phyloP scores from a whole-genome alignment of 2,888 invertebrate species.

The Orchesellides sinensis region DNA sequence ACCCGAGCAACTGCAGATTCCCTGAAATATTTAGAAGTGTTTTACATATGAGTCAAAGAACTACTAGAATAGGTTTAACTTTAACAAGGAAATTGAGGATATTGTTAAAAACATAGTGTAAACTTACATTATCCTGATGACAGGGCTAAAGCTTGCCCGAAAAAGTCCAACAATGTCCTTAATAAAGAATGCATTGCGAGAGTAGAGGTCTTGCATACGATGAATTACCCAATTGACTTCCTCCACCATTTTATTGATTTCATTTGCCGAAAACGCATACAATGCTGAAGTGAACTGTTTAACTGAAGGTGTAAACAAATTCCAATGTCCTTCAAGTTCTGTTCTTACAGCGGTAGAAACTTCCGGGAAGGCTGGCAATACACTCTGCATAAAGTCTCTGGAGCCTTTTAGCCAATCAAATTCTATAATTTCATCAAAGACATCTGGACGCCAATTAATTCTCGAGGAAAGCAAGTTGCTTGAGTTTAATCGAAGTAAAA shows the following conservation, averaged over 20 bases:
- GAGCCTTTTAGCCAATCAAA: slow-evolving; percentile 45
- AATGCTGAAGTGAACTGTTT: neutral
- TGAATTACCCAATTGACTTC: slow-evolving; percentile 69
- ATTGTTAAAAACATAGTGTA: too few relatives aligned
- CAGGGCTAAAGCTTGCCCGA: slow-evolving; percentile 22
- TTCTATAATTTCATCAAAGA: slow-evolving; percentile 66
- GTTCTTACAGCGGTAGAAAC: slow-evolving; percentile 28
- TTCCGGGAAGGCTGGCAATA: slow-evolving; percentile 29
- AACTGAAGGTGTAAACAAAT: slow-evolving; percentile 48
- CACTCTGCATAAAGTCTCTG: neutral
- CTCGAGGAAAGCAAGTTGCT: slow-evolving; percentile 75
- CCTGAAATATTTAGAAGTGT: slow-evolving; percentile 6
- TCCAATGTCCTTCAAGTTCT: slow-evolving; percentile 68
- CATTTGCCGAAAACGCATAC: slow-evolving; percentile 36
- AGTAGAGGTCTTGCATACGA: slow-evolving; percentile 70
- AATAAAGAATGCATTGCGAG: slow-evolving; percentile 74
- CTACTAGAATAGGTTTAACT: neutral
- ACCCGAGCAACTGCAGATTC: neutral
- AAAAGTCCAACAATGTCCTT: slow-evolving; percentile 68
- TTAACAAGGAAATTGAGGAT: too few relatives aligned
- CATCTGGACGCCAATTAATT: slow-evolving; percentile 75
- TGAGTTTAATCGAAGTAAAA: slow-evolving; percentile 75
- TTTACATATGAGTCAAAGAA: neutral
- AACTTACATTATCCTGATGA: slow-evolving; percentile 34
- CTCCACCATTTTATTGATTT: slow-evolving; percentile 52